Evolutionary conservation across 2,888 invertebrate species (phyloP).

Genomic region (Zaprionus lineosus): DNA sequence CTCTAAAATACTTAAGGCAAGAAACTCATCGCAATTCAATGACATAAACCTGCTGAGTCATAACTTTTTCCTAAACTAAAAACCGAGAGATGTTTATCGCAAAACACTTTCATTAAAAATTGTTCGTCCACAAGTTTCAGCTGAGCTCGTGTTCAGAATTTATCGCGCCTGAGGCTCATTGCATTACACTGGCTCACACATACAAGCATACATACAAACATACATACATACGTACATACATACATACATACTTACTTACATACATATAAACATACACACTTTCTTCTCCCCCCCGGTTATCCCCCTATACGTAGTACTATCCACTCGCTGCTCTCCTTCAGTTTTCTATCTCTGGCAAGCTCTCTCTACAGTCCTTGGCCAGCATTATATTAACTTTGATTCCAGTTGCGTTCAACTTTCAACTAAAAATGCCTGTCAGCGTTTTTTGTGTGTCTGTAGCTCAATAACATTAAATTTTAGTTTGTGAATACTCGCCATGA

Average conservation of each 20-base stretch:
- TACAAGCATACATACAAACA: no score
- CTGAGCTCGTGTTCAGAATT: conserved; percentile 24
- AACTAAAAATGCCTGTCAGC: conserved; percentile 11
- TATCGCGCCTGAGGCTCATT: conserved; percentile 3
- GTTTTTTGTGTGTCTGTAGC: conserved; percentile 13
- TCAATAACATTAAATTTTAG: conserved; percentile 25
- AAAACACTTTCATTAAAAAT: conserved; percentile 51
- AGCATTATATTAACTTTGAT: conserved; percentile 25
- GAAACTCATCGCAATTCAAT: neutral
- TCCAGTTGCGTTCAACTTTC: conserved; percentile 24
- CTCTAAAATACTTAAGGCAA: neutral
- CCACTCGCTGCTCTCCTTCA: no score
- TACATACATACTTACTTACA: no score
- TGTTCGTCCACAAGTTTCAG: conserved; percentile 28
- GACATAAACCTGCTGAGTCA: neutral
- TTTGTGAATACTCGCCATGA: conserved; percentile 9
- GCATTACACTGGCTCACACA: neutral
- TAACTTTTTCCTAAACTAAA: neutral
- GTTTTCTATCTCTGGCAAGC: neutral
- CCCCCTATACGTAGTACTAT: no score
- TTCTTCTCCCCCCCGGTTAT: no score
- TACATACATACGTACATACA: no score
- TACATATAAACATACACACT: no score
- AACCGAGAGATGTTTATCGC: conserved; percentile 26
- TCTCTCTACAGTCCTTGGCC: neutral